Evolutionary conservation across 2,888 invertebrate genomes (phyloP), one percentile per base, ranked within the genome.

Genomic region (Neoascia interrupta): DNA sequence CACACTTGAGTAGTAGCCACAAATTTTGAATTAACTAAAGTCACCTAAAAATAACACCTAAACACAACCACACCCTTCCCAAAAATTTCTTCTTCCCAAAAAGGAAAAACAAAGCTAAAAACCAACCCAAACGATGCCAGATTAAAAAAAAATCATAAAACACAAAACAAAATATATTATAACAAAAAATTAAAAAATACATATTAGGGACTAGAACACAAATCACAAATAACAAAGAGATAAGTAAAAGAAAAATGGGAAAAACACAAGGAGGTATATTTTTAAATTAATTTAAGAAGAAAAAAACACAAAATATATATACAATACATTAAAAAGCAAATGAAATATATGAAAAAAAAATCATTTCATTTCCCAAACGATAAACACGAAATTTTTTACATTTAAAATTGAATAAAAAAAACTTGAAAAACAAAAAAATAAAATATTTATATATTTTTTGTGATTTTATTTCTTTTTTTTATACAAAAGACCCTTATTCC

Each of bases 201-300:
- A 49, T 81, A 73, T 81, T 76, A 73, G 69, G 73, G 82, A 82
- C 81, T 81, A 81, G 81, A 82, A 82, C 80, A 58, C 75, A 80
- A 81, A 74, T 43, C 60, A 79, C 72, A 76, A 73, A 56, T 37
- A 54, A 36, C 19, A 60, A 61, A 53, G 54, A 51, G 34, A 39
- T 16, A 37, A 37, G 37, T 37, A 68, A 76, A 28, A n/a, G 72
- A 81, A 80, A 72, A 4, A 75, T 39, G 58, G 69, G 53, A 47
- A 13, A 70, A 39, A 53, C 45, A 23, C 43, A 80, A 64, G 58
- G 58, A 75, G 64, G 69, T 73, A 81, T 74, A 81, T 79, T 81
- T 66, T 68, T 61, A 63, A 75, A 75, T 66, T 70, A 69, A 63
- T 60, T 68, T 64, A 79, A 81, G 49, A 63, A 45, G 26, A 13